Evolutionary conservation across 2,888 invertebrate species (phyloP).

Genomic region (Axea sp.): DNA sequence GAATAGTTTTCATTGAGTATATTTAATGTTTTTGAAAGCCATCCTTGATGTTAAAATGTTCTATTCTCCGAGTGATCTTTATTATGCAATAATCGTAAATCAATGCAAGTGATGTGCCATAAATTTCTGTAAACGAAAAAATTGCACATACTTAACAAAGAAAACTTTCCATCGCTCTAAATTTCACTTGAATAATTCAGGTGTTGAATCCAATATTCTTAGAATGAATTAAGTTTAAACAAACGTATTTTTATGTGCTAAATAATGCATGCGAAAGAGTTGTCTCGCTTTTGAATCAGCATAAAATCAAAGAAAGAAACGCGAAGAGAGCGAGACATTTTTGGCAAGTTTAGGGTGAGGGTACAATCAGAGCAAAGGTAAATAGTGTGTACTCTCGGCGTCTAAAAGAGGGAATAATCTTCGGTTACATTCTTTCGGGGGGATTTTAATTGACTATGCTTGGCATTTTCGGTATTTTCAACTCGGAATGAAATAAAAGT

Average conservation of each 20-base stretch:
- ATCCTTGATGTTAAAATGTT: too few relatives aligned
- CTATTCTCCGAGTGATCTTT: too few relatives aligned
- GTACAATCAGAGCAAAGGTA: conserved; percentile 52
- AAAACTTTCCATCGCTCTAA: too few relatives aligned
- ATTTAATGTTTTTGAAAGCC: not conserved
- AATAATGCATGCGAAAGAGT: conserved; percentile 10
- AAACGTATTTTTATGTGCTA: conserved; percentile 4
- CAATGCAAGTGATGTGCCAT: too few relatives aligned
- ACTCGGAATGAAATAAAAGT: conserved; percentile 30
- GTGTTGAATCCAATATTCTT: too few relatives aligned
- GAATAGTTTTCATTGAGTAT: conserved; percentile 32
- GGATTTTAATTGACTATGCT: conserved; percentile 48
- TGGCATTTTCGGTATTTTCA: conserved; percentile 31
- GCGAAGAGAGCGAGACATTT: conserved; percentile 25
- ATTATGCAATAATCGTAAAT: too few relatives aligned
- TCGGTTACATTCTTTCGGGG: conserved; percentile 39
- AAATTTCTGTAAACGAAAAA: too few relatives aligned
- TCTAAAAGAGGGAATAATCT: conserved; percentile 49
- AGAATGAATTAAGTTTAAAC: too few relatives aligned
- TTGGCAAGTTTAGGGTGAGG: conserved; percentile 51
- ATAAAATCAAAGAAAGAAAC: conserved; percentile 35
- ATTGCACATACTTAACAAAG: too few relatives aligned
- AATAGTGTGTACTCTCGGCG: conserved; percentile 41
- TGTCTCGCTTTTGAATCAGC: conserved; percentile 26
- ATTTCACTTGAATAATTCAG: too few relatives aligned